A percentile compares a stretch with the other conserved stretches of the same genome.
phyloP scores from a whole-genome alignment of 2,113 vertebrate genomes.

The Phrynosoma blainvillii region DNA sequence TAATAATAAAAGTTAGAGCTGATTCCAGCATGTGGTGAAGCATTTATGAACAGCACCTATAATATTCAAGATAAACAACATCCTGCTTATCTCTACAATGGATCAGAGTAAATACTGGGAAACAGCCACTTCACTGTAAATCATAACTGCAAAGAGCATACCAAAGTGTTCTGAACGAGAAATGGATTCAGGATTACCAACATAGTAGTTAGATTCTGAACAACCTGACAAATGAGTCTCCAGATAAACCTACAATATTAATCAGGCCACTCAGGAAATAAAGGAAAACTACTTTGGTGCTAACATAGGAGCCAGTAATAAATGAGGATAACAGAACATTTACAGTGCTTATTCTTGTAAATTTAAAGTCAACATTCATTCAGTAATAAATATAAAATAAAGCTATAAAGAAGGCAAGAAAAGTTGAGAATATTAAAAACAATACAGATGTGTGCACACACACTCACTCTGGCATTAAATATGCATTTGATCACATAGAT shows the following conservation, averaged over 20 bases:
- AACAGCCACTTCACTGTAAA: slow-evolving; percentile 42
- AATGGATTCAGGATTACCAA: slow-evolving; percentile 61
- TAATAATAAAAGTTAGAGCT: neutral
- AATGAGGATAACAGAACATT: slow-evolving; percentile 57
- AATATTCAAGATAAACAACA: slow-evolving; percentile 4
- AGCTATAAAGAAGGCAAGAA: slow-evolving; percentile 35
- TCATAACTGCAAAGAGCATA: slow-evolving; percentile 40
- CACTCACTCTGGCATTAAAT: too few species aligned
- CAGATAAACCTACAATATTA: slow-evolving; percentile 58
- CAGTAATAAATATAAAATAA: slow-evolving; percentile 60
- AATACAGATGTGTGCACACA: slow-evolving; percentile 35
- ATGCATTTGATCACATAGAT: too few species aligned
- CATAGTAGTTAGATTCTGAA: slow-evolving; percentile 58
- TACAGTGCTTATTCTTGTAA: slow-evolving; percentile 61
- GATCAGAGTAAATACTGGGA: slow-evolving; percentile 50
- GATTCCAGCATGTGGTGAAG: neutral
- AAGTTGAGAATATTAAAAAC: slow-evolving; percentile 54
- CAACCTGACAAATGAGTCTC: slow-evolving; percentile 57
- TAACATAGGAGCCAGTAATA: slow-evolving; percentile 57
- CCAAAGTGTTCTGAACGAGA: slow-evolving; percentile 54
- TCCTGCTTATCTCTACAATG: neutral
- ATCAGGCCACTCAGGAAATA: slow-evolving; percentile 53
- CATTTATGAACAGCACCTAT: accelerated
- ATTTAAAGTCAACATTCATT: slow-evolving; percentile 62
- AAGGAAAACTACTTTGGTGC: slow-evolving; percentile 40